A percentile compares a stretch with the other conserved stretches of the same genome.
These are phyloP conservation scores for Sterrhoptilus dennistouni DNA, from an alignment of 2,113 vertebrate species.

Conservation along the genomic window DNA sequence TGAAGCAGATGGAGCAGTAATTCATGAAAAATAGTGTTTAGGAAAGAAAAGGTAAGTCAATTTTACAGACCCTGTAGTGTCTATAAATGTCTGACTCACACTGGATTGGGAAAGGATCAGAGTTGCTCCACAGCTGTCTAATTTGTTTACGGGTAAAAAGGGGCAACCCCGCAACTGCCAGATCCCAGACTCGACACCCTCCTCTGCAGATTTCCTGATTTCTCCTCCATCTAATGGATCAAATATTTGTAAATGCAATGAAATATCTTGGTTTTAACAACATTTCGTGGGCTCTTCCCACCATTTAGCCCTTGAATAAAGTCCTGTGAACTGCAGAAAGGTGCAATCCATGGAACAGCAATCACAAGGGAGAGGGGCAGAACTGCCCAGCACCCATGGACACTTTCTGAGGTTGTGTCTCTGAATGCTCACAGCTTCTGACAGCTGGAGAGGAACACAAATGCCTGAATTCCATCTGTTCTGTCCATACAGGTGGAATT, in stretches of 20 bases:
- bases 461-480: not conserved
- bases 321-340: not conserved
- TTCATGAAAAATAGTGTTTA: slow-evolving; percentile 49
- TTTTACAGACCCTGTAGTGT: not conserved
- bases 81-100: not conserved
- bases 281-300: not conserved
- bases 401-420: not conserved
- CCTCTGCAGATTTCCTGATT: not conserved
- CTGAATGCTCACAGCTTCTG: not conserved
- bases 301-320: not conserved
- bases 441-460: not conserved
- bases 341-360: not conserved
- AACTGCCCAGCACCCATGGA: fast-evolving
- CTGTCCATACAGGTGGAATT: not conserved
- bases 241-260: not conserved
- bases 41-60: slow-evolving; percentile 27
- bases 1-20: slow-evolving; percentile 59
- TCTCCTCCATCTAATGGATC: not conserved
- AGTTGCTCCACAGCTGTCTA: not conserved
- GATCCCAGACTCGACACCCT: not conserved
- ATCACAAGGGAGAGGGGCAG: not conserved
- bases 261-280: not conserved
- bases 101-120: not conserved
- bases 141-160: not conserved
- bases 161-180: not conserved